These are phyloP conservation scores for Pinna nobilis DNA, from an alignment of 1,140 invertebrate genomes.

Conservation along the genomic window DNA sequence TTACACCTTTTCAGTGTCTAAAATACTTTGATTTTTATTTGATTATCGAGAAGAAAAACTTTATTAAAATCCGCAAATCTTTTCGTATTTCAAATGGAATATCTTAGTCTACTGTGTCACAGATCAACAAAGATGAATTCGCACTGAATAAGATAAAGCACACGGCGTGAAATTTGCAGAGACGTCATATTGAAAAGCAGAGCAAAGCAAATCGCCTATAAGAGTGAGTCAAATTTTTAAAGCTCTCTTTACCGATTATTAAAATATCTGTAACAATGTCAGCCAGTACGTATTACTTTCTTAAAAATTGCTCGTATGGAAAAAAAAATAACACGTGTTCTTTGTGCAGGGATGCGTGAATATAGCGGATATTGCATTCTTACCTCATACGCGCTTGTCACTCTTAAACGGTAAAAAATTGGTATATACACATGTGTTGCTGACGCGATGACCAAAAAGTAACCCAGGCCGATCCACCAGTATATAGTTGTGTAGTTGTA, in stretches of 20 bases:
- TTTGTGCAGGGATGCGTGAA: too few species aligned
- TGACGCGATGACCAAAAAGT: constrained; percentile 56
- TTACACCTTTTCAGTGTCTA: too few species aligned
- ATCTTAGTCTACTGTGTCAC: too few species aligned
- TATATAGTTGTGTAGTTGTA: constrained; percentile 77
- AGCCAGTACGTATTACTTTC: background rate
- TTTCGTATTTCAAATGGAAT: too few species aligned
- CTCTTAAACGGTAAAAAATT: constrained; percentile 68
- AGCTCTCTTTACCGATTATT: background rate
- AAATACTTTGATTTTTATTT: too few species aligned
- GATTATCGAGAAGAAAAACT: too few species aligned
- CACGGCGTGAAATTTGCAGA: too few species aligned
- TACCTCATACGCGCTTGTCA: constrained; percentile 73
- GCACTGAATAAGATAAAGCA: background rate
- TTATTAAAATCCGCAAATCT: too few species aligned
- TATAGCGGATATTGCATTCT: too few species aligned
- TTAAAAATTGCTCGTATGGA: background rate
- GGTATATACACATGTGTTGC: constrained; percentile 67
- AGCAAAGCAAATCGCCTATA: too few species aligned
- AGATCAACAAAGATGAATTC: background rate
- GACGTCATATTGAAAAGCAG: too few species aligned
- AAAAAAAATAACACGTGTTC: background rate
- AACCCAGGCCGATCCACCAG: constrained; percentile 58
- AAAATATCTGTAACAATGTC: background rate
- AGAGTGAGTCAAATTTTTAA: too few species aligned